These are phyloP conservation scores for Umimayanthus kanabou DNA, from an alignment of 92 coral and sea anemone genomes.

Conservation along the genomic window DNA sequence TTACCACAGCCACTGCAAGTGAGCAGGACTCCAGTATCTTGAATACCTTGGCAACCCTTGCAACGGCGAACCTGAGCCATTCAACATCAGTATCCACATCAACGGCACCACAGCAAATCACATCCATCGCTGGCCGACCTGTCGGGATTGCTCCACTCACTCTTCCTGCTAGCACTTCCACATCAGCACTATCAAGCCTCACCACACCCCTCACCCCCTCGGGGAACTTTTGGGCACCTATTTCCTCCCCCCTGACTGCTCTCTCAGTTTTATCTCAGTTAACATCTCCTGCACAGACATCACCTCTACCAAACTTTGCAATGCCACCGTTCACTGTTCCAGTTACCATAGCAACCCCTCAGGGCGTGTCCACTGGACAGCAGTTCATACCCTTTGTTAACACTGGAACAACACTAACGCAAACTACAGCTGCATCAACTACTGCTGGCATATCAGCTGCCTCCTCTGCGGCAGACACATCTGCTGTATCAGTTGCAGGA, in stretches of 20 bases:
- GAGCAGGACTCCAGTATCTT: conserved; percentile 95
- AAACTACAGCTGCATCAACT: conserved; percentile 47
- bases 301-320: conserved; percentile 88
- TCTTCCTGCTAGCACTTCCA: conserved; percentile 83
- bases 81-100: conserved; percentile 81
- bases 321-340: conserved; percentile 95
- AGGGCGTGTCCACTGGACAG: conserved; percentile 69
- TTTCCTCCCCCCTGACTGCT: conserved; percentile 96
- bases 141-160: conserved; percentile 85
- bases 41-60: conserved; percentile 95
- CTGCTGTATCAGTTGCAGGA: conserved; percentile 50
- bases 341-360: conserved; percentile 72
- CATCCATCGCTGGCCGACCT: conserved; percentile 72
- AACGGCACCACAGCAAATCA: conserved; percentile 76
- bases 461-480: conserved; percentile 32
- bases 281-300: conserved; percentile 90
- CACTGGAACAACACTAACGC: conserved; percentile 36
- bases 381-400: conserved; percentile 74
- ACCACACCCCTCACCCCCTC: conserved; percentile 97
- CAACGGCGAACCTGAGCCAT: conserved; percentile 93
- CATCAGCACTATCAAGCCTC: conserved; percentile 62
- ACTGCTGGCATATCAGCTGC: conserved; percentile 47
- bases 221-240: conserved; percentile 70
- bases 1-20: conserved; percentile 50
- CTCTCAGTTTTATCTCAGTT: conserved; percentile 90